Conservation (phyloP, 2,113 vertebrate genomes). For the Platanista minor region DNA sequence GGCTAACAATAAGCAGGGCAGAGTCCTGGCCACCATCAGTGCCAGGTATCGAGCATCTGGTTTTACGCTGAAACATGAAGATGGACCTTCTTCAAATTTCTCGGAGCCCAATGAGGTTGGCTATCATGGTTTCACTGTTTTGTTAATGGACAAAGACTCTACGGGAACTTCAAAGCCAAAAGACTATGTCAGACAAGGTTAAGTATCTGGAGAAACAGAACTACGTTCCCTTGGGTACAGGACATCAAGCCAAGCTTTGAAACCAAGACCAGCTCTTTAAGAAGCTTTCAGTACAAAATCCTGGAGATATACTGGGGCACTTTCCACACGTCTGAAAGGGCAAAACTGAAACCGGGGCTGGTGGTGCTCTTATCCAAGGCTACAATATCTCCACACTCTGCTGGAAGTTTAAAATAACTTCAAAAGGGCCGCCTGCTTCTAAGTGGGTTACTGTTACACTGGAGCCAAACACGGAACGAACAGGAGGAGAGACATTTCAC, state of each 20-base stretch:
- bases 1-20: not conserved
- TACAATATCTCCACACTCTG: constrained; percentile 67
- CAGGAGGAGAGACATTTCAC: constrained; percentile 60
- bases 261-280: constrained; percentile 70
- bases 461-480: constrained; percentile 63
- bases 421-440: constrained; percentile 73
- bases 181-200: constrained; percentile 48
- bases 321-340: constrained; percentile 69
- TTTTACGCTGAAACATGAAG: constrained; percentile 34
- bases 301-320: constrained; percentile 59
- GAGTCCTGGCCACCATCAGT: not conserved
- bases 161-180: constrained; percentile 39
- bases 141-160: constrained; percentile 37
- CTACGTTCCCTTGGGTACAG: constrained; percentile 33
- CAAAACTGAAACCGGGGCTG: constrained; percentile 69
- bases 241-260: constrained; percentile 70
- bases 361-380: constrained; percentile 74
- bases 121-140: constrained; percentile 20
- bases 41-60: not conserved
- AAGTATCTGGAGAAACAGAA: constrained; percentile 64
- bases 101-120: not conserved
- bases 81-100: constrained; percentile 16
- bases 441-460: constrained; percentile 78
- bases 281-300: constrained; percentile 71
- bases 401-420: constrained; percentile 78